Conservation (phyloP, 2,888 invertebrate species). For the Drosophila bunnanda region DNA sequence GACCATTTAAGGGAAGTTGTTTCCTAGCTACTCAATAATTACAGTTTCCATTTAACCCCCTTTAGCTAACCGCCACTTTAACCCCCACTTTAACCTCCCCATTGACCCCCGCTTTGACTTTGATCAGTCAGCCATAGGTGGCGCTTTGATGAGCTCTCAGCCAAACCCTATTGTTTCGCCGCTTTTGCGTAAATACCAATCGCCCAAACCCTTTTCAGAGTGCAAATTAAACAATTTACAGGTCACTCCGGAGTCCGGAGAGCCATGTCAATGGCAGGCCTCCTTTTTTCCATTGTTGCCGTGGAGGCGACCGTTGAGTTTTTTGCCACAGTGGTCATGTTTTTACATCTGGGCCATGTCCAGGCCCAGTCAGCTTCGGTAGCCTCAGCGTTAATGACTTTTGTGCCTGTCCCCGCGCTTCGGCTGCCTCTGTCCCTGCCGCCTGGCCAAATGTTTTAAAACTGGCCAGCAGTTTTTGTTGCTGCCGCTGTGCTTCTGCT, state of each 20-base stretch:
- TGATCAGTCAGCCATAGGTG: conserved; percentile 33
- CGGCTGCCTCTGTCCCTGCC: conserved; percentile 29
- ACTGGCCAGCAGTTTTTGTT: conserved; percentile 53
- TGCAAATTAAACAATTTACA: conserved; percentile 34
- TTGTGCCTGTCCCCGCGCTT: conserved; percentile 73
- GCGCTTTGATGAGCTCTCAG: conserved; percentile 35
- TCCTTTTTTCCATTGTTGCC: conserved; percentile 39
- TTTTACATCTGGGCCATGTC: conserved; percentile 80
- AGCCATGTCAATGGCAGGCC: conserved; percentile 4
- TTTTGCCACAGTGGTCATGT: conserved; percentile 78
- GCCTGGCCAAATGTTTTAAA: conserved; percentile 79
- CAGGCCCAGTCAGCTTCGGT: conserved; percentile 63
- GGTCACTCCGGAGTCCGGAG: conserved; percentile 40
- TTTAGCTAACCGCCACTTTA: conserved; percentile 1
- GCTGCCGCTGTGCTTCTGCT: conserved; percentile 34
- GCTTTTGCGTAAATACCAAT: not conserved
- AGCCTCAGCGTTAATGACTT: conserved; percentile 76
- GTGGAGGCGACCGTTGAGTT: conserved; percentile 64
- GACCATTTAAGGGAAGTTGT: not conserved
- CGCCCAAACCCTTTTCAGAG: not conserved
- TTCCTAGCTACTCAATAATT: conserved; percentile 20
- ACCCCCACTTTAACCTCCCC: no score
- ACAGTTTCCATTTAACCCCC: conserved; percentile 8
- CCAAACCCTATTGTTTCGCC: conserved; percentile 11
- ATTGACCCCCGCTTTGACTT: not conserved